Evolutionary conservation across 2,888 invertebrate genomes (phyloP).

Genomic region (Nesidiocoris tenuis): DNA sequence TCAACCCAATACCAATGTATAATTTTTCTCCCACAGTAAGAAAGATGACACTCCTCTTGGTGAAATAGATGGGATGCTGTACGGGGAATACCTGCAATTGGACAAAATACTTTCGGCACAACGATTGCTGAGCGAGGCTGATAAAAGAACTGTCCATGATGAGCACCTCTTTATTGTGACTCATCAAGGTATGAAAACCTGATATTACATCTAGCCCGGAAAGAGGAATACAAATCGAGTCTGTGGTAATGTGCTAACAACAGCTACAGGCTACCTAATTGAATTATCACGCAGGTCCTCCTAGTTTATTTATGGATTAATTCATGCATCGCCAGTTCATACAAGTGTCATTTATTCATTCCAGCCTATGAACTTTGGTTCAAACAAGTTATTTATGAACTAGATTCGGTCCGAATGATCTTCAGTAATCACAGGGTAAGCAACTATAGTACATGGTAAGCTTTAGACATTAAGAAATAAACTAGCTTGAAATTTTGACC

Average conservation of each 20-base stretch:
- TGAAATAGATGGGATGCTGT: constrained; percentile 77
- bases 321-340: no score
- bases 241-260: no score
- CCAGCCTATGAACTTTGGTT: constrained; percentile 98
- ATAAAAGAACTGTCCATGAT: constrained; percentile 80
- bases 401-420: constrained; percentile 85
- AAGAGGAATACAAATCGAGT: no score
- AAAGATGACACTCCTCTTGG: constrained; percentile 55
- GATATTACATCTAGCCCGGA: no score
- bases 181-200: constrained; percentile 98
- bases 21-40: constrained; percentile 5
- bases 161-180: constrained; percentile 97
- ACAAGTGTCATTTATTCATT: no score
- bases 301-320: no score
- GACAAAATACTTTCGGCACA: constrained; percentile 83
- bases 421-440: constrained; percentile 63
- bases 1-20: background rate
- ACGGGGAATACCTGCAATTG: constrained; percentile 86
- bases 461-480: background rate
- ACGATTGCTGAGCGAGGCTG: constrained; percentile 71
- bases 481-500: no score
- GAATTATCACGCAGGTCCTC: no score
- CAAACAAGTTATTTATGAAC: constrained; percentile 95
- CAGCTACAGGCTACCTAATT: no score
- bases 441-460: background rate